These are phyloP conservation scores for Helogale parvula DNA, from an alignment of 2,113 vertebrate genomes.

Conservation along the genomic window DNA sequence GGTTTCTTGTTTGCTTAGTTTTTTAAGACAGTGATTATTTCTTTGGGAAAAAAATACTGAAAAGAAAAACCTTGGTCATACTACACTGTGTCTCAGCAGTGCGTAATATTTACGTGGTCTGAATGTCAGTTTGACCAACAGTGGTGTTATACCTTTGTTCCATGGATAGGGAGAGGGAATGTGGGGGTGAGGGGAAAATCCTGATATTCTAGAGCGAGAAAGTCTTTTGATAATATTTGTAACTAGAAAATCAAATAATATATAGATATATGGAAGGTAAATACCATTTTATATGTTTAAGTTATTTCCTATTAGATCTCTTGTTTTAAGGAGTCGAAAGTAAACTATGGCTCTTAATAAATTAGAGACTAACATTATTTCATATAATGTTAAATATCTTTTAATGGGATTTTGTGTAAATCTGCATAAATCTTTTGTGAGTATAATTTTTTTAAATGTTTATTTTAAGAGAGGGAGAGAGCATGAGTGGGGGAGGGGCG, in stretches of 20 bases:
- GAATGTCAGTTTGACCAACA: not conserved
- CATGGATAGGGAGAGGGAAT: not conserved
- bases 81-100: not conserved
- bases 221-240: not conserved
- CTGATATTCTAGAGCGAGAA: not conserved
- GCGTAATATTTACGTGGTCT: not conserved
- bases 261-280: not conserved
- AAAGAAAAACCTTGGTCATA: not conserved
- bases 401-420: not conserved
- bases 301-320: not conserved
- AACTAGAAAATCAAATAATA: not conserved
- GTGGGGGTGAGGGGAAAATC: not conserved
- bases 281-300: not conserved
- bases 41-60: not conserved
- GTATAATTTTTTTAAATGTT: not conserved
- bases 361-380: not conserved
- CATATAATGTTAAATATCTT: constrained; percentile 12
- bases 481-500: too few relatives aligned
- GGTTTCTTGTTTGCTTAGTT: not conserved
- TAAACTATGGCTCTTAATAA: not conserved
- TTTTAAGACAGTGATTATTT: constrained; percentile 36
- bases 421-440: not conserved
- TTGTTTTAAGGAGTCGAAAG: not conserved
- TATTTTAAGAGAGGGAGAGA: too few relatives aligned
- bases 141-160: not conserved